A percentile compares a stretch with the other conserved stretches of the same genome.
Evolutionary conservation across 2,888 invertebrate genomes (phyloP).

Genomic region (Drosophila rubida): DNA sequence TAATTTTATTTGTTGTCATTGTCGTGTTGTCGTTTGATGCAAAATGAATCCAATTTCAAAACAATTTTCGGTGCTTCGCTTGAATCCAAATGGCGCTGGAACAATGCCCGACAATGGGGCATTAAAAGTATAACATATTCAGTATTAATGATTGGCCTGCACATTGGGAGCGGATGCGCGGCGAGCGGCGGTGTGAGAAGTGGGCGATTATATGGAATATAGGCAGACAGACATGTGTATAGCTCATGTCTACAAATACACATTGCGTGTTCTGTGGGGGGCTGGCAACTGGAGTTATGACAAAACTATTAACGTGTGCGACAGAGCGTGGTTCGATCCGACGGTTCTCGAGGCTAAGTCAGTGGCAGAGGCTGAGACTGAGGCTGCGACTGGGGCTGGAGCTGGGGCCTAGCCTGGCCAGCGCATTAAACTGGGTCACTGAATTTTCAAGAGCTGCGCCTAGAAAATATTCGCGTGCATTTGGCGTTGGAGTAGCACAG

Average conservation of each 20-base stretch:
- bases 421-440: conserved; percentile 67
- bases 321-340: conserved; percentile 56
- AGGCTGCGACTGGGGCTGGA: conserved; percentile 12
- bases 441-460: conserved; percentile 76
- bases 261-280: conserved; percentile 56
- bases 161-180: conserved; percentile 20
- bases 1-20: conserved; percentile 20
- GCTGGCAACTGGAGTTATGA: conserved; percentile 46
- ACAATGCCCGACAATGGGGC: conserved; percentile 36
- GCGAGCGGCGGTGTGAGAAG: conserved; percentile 1
- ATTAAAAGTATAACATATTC: conserved; percentile 50
- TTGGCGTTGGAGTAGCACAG: conserved; percentile 58
- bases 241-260: conserved; percentile 51
- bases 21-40: conserved; percentile 35
- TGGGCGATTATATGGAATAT: conserved; percentile 1
- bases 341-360: conserved; percentile 9
- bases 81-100: conserved; percentile 58
- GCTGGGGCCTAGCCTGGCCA: neutral
- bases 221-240: conserved; percentile 31
- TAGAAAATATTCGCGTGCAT: conserved; percentile 67
- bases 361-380: neutral
- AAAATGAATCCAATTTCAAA: conserved; percentile 60
- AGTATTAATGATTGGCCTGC: conserved; percentile 26
- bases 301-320: conserved; percentile 72
- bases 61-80: conserved; percentile 50